Conservation (phyloP, 2,797 vertebrate genomes). For the Platyrinchus mystaceus region DNA sequence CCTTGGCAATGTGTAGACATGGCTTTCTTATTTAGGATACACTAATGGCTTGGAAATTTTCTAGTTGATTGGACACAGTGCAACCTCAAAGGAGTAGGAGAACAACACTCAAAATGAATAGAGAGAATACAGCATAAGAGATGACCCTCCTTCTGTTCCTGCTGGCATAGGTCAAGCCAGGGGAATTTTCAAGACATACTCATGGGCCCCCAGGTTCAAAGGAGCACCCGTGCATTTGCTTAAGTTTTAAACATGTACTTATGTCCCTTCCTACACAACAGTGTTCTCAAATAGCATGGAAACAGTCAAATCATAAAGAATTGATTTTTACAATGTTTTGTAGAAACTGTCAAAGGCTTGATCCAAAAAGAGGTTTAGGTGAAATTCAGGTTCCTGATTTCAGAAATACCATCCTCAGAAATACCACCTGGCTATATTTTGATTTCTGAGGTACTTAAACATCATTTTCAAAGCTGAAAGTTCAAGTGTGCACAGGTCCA, state of each 20-base stretch:
- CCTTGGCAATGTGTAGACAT: not conserved
- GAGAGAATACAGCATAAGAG: not conserved
- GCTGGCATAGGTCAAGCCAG: not conserved
- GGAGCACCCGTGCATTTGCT: not conserved
- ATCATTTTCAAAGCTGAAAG: not conserved
- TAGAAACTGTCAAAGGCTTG: not conserved
- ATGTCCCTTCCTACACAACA: not conserved
- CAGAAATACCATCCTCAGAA: not conserved
- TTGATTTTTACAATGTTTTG: not conserved
- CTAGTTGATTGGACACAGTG: not conserved
- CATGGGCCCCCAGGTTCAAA: not conserved
- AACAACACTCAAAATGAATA: not conserved
- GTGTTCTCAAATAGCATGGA: rapidly evolving
- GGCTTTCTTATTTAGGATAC: not conserved
- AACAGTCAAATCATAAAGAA: not conserved
- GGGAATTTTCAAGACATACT: not conserved
- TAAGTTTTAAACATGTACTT: not conserved
- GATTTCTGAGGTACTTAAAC: not conserved
- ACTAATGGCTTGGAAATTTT: not conserved
- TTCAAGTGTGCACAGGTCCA: not conserved
- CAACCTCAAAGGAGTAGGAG: not conserved
- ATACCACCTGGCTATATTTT: not conserved
- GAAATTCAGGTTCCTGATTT: not conserved
- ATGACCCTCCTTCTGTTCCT: not conserved
- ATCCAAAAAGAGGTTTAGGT: not conserved